phyloP scores from a whole-genome alignment of 2,113 vertebrate genomes.

The Brachyhypopomus occidentalis region DNA sequence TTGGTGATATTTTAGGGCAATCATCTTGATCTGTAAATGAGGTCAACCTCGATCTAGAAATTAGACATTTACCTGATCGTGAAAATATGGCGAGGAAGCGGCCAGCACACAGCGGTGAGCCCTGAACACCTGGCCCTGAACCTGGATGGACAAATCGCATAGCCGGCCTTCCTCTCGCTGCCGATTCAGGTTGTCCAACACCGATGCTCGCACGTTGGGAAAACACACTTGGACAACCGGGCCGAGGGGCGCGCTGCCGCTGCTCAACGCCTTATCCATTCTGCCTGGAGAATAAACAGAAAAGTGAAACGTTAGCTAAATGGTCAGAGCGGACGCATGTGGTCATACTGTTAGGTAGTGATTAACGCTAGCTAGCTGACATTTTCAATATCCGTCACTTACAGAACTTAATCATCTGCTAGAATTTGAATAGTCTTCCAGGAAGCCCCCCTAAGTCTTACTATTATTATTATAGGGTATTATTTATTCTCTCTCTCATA shows the following conservation, averaged over 20 bases:
- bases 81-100: slow-evolving; percentile 82
- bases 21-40: background rate
- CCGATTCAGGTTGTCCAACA: slow-evolving; percentile 86
- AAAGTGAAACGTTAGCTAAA: too few species aligned
- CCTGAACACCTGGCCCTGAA: slow-evolving; percentile 80
- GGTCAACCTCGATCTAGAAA: background rate
- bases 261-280: slow-evolving; percentile 64
- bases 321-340: too few species aligned
- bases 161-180: slow-evolving; percentile 86
- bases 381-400: too few species aligned
- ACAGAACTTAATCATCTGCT: too few species aligned
- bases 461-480: too few species aligned
- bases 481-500: too few species aligned
- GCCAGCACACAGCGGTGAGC: slow-evolving; percentile 82
- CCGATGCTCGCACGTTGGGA: slow-evolving; percentile 79
- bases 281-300: background rate
- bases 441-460: too few species aligned
- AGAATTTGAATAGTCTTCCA: too few species aligned
- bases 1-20: background rate
- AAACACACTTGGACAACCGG: slow-evolving; percentile 84
- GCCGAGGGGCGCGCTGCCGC: slow-evolving; percentile 60
- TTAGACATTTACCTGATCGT: slow-evolving; percentile 76
- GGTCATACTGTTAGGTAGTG: too few species aligned
- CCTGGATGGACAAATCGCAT: slow-evolving; percentile 82
- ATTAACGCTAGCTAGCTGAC: too few species aligned